Base-by-base conservation (phyloP, 2,113 vertebrate genomes). In the Machaerirhynchus nigripectus region DNA sequence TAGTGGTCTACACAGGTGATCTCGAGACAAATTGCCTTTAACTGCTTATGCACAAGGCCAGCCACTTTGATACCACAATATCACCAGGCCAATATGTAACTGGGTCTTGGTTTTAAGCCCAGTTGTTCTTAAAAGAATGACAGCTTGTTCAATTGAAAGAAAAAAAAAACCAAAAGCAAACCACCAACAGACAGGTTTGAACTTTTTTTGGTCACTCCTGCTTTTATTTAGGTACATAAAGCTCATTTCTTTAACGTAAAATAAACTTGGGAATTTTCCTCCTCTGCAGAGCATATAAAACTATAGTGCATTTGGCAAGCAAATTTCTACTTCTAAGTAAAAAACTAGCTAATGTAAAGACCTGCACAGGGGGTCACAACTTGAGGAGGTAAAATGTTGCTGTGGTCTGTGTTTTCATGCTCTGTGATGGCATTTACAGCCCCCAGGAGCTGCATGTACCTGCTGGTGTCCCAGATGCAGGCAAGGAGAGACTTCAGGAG, bases 211-310 rank as follows among this genome's bases (percentile, higher is more conserved):
- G 3, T 61, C 31, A 44, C 6, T 53, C 6, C 30, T 73, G 21
- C 50, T 56, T 85, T 88, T 70, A 8, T 69, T 73, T 37, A n/a
- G 26, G 56, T 5, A 20, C 50, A 11, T 26, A 10, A 40, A 88
- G n/a, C 7, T 57, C 1, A 18, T 75, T 91, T 81, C 11, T 70
- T 75, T 33, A 53, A 67, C 24, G 30, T 79, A 70, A 67, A 80
- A 67, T 27, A 55, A 55, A 19, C 10, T 28, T 23, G 13, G 6
- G 10, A 20, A 30, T 26, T 84, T 63, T 23, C 10, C 26, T 84
- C 5, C 6, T 49, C 39, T 75, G 26, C n/a, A 23, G 40, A 53
- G 13, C 2, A 0, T 12, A 2, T 31, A 39, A 49, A 8, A 61
- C 14, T 42, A 8, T 4, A 56, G 26, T 24, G 15, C 35, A 20